These are phyloP conservation scores for Chiloscyllium plagiosum DNA, from an alignment of 2,113 vertebrate genomes.

Conservation along the genomic window DNA sequence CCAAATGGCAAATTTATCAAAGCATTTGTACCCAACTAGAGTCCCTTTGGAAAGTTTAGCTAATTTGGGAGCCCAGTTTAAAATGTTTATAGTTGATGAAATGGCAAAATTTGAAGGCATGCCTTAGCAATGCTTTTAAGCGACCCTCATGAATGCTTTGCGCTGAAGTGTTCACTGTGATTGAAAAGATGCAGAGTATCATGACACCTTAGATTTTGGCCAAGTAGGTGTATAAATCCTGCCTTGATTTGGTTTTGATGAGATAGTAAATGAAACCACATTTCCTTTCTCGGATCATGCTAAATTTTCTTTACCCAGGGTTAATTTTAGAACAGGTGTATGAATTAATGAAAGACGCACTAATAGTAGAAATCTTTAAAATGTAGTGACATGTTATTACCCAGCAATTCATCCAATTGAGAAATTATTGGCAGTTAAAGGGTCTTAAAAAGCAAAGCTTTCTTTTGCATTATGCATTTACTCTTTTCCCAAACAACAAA, in stretches of 20 bases:
- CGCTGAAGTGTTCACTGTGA: not conserved
- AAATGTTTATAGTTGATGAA: not conserved
- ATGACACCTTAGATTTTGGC: not conserved
- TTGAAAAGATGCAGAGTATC: not conserved
- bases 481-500: not conserved
- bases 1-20: not conserved
- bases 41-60: not conserved
- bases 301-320: not conserved
- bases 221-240: not conserved
- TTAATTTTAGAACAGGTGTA: not conserved
- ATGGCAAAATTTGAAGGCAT: not conserved
- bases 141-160: not conserved
- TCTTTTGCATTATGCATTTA: not conserved
- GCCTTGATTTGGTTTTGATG: not conserved
- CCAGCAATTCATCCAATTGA: not conserved
- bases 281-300: not conserved
- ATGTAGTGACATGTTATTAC: not conserved
- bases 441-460: not conserved
- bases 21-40: not conserved
- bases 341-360: not conserved
- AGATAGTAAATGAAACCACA: not conserved
- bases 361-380: not conserved
- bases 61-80: not conserved
- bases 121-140: not conserved
- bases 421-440: not conserved